A percentile compares a stretch with the other conserved stretches of the same genome.
Evolutionary conservation across 2,113 vertebrate genomes (phyloP).

Genomic region (Nematolebias whitei): DNA sequence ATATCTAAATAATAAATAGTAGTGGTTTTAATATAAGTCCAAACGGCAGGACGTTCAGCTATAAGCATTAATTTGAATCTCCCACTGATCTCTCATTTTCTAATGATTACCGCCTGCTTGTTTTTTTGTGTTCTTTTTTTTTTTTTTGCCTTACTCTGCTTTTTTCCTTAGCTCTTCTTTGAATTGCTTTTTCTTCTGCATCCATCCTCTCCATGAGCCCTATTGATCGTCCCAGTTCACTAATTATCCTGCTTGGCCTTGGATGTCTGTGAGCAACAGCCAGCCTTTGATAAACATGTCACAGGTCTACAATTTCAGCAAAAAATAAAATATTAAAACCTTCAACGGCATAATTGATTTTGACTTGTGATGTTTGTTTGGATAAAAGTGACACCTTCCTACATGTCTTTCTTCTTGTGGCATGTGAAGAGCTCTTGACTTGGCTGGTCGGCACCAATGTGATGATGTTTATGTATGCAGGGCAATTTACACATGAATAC

Average conservation of each 20-base stretch:
- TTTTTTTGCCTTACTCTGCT: slow-evolving; percentile 51
- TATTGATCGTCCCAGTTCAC: slow-evolving; percentile 69
- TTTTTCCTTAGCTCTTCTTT: slow-evolving; percentile 32
- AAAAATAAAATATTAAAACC: slow-evolving; percentile 7
- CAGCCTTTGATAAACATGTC: slow-evolving; percentile 47
- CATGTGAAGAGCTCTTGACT: slow-evolving; percentile 22
- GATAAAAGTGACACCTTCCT: slow-evolving; percentile 6
- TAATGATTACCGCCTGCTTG: slow-evolving; percentile 28
- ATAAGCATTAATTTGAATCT: slow-evolving; percentile 7
- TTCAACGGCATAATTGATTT: neutral
- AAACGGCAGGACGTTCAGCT: slow-evolving; percentile 28
- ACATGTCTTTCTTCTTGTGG: slow-evolving; percentile 17
- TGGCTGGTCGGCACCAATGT: slow-evolving; percentile 27
- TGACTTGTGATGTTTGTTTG: slow-evolving; percentile 26
- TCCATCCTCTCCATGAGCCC: slow-evolving; percentile 43
- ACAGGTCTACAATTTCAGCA: neutral
- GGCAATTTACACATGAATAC: slow-evolving; percentile 47
- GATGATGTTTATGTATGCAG: slow-evolving; percentile 36
- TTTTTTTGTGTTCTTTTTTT: too few relatives aligned
- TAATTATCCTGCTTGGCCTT: slow-evolving; percentile 70
- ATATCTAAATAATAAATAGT: slow-evolving; percentile 49
- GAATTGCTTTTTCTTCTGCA: slow-evolving; percentile 57
- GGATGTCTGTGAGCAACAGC: slow-evolving; percentile 55
- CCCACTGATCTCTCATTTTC: slow-evolving; percentile 28
- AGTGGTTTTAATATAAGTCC: slow-evolving; percentile 17